These are phyloP conservation scores for Accipiter cooperii DNA, from an alignment of 2,113 vertebrate genomes.

Conservation along the genomic window DNA sequence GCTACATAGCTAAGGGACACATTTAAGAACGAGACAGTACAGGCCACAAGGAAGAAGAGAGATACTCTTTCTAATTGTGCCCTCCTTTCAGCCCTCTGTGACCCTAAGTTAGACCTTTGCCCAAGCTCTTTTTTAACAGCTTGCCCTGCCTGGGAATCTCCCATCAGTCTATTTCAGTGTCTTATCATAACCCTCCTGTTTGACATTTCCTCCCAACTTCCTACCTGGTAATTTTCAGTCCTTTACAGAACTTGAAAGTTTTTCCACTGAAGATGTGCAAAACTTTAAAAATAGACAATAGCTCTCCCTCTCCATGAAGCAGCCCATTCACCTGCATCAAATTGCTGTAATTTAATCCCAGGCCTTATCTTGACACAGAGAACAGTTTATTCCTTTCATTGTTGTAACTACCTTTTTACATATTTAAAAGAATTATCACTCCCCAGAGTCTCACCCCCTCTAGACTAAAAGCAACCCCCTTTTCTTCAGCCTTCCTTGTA, in stretches of 20 bases:
- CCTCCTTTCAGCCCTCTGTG: background rate
- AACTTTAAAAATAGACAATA: background rate
- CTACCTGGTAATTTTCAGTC: background rate
- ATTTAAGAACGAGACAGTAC: background rate
- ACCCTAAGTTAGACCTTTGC: background rate
- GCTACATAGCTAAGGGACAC: background rate
- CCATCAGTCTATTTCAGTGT: background rate
- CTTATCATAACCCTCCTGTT: background rate
- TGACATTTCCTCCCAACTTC: background rate
- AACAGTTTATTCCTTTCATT: slow-evolving; percentile 19
- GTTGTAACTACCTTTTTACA: background rate
- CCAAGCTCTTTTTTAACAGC: background rate
- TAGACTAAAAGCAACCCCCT: background rate
- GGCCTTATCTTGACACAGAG: background rate
- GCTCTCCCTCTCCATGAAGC: background rate
- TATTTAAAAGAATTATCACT: background rate
- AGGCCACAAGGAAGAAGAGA: background rate
- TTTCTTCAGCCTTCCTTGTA: background rate
- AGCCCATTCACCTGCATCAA: background rate
- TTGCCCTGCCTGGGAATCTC: background rate
- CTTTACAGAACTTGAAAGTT: background rate
- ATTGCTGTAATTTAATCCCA: slow-evolving; percentile 4
- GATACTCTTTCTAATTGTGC: background rate
- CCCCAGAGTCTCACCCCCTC: background rate
- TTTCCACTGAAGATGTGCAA: background rate